Base-by-base conservation (phyloP, 1,140 invertebrate species). In the Aplysia californica region DNA sequence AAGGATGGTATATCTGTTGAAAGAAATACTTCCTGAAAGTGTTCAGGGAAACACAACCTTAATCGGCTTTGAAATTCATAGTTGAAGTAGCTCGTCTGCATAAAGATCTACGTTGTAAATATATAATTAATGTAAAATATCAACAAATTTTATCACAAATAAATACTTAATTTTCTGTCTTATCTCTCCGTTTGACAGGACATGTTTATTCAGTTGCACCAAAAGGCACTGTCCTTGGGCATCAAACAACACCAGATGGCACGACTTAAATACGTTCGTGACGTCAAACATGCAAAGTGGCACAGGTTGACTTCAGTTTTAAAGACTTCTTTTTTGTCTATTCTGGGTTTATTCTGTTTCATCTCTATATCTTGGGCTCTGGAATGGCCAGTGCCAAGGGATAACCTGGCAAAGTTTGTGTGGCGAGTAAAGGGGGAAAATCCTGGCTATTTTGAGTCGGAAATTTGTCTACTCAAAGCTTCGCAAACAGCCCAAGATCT, bases 401-500 rank as follows among this genome's bases (percentile, higher is more conserved):
- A 80, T 6, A 78, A 65, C 29, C 23, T 86, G 20, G 33, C 82
- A 15, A 36, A 33, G 66, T 36, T 72, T 3, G 83, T 80, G 79
- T 84, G 83, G 69, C 31, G 66, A 18, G 31, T 80, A 29, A 65
- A 69, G 55, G 77, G 79, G 3, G 4, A 41, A 5, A 33, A 21
- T 67, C 61, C 74, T 21, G 44, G 69, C 21, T 80, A 85, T 36
- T 55, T 84, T 18, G 77, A 83, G 0, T 38, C 73, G 21, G 87
- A 88, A 64, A 76, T 50, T 55, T 89, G 88, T 78, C 36, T 86
- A 18, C 23, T 95, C 1, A 88, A 92, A 36, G 87, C 93, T 83
- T 93, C 93, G 1, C 86, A 91, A 5, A 80, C 91, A 26, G 80
- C 93, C 21, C 89, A 91, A 29, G 93, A 93, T 82, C 87, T 92